These are phyloP conservation scores for Indicator indicator DNA, from an alignment of 2,113 vertebrate genomes.

Conservation along the genomic window DNA sequence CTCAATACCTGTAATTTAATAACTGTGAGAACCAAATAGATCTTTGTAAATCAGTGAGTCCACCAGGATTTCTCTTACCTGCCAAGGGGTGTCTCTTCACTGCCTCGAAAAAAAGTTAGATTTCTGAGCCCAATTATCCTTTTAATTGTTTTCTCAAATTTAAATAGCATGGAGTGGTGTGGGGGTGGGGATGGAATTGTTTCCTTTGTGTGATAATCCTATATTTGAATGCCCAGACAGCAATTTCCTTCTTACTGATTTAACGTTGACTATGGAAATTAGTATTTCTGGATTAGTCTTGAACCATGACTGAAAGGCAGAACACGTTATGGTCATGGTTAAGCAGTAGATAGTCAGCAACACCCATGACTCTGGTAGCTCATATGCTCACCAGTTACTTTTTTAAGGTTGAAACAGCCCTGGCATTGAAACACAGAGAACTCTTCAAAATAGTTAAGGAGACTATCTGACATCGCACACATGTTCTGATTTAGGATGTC, in stretches of 20 bases:
- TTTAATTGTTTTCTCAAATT: neutral
- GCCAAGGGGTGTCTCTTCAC: neutral
- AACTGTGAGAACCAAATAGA: neutral
- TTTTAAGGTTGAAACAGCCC: neutral
- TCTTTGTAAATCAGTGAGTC: neutral
- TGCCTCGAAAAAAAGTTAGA: neutral
- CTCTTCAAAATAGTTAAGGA: neutral
- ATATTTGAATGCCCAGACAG: neutral
- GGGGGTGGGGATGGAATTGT: neutral
- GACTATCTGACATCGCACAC: neutral
- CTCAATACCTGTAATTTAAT: neutral
- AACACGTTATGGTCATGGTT: neutral
- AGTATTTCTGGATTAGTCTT: neutral
- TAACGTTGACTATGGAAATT: neutral
- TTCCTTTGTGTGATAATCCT: neutral
- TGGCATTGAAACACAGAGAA: neutral
- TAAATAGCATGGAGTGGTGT: neutral
- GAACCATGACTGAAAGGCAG: neutral
- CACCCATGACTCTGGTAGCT: neutral
- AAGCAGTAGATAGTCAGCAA: neutral
- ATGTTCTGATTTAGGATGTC: neutral
- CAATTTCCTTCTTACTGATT: neutral
- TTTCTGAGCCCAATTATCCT: neutral
- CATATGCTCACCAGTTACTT: neutral
- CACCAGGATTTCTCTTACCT: neutral